These are phyloP conservation scores for Pachymerium ferrugineum DNA, from an alignment of 2,888 invertebrate genomes.

Conservation along the genomic window DNA sequence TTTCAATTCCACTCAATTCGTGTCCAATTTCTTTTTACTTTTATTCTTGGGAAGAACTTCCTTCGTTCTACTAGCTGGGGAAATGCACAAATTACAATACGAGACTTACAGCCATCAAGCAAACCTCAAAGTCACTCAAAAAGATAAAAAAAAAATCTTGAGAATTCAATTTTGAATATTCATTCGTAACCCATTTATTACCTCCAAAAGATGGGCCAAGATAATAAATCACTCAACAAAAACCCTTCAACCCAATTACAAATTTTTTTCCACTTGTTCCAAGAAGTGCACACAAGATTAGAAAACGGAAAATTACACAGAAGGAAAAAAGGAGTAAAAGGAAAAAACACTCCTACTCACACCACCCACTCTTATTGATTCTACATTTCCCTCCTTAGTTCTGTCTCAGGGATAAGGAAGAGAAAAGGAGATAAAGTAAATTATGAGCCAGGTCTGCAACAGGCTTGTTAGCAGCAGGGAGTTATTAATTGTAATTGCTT, in stretches of 20 bases:
- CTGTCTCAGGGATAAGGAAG: background rate
- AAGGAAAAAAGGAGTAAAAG: background rate
- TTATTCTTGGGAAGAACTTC: background rate
- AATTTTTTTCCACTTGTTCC: background rate
- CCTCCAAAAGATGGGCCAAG: background rate
- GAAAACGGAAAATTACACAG: background rate
- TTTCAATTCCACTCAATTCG: conserved; percentile 27
- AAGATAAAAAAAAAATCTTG: background rate
- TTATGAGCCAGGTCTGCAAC: conserved; percentile 24
- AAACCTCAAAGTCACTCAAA: background rate
- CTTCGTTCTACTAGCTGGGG: background rate
- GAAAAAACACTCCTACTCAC: background rate
- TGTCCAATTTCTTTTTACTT: conserved; percentile 24
- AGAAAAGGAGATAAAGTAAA: conserved; percentile 15
- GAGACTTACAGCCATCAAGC: background rate
- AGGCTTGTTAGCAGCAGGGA: conserved; percentile 22
- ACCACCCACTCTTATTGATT: conserved; percentile 15
- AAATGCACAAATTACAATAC: conserved; percentile 4
- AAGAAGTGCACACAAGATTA: background rate
- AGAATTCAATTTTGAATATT: background rate
- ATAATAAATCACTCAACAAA: conserved; percentile 25
- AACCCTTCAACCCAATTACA: conserved; percentile 2
- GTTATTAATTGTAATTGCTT: conserved; percentile 27
- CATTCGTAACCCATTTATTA: background rate
- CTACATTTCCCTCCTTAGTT: conserved; percentile 20